phyloP scores from a whole-genome alignment of 2,113 vertebrate genomes.

The Oxyruncus cristatus region DNA sequence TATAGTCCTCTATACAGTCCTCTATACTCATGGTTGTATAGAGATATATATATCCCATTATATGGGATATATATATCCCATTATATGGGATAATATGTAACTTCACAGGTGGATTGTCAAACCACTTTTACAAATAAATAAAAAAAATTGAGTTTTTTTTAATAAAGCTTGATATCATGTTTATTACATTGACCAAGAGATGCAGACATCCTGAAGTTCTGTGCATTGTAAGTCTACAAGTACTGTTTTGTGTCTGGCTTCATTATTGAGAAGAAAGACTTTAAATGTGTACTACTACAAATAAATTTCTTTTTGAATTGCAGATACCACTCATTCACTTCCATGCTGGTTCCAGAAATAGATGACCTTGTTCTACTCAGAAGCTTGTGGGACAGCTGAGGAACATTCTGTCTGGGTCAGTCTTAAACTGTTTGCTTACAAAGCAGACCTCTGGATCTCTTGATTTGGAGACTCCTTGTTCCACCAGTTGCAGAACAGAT shows the following conservation, averaged over 20 bases:
- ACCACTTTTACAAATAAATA: not conserved
- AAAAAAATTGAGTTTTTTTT: not conserved
- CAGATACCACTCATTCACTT: not conserved
- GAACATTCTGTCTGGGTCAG: not conserved
- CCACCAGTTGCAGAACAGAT: not conserved
- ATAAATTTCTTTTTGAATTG: not conserved
- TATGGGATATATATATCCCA: too few species aligned
- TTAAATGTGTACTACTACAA: not conserved
- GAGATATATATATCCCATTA: too few species aligned
- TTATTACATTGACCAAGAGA: not conserved
- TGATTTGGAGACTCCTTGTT: not conserved
- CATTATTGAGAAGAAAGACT: not conserved
- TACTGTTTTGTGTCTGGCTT: not conserved
- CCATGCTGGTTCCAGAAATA: not conserved
- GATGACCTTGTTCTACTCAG: not conserved
- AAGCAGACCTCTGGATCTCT: not conserved
- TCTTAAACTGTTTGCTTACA: not conserved
- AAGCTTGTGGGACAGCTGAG: not conserved
- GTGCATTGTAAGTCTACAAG: not conserved
- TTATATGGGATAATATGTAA: not conserved
- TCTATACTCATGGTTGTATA: too few species aligned
- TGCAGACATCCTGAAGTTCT: not conserved
- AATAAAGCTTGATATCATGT: not conserved
- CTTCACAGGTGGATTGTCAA: not conserved
- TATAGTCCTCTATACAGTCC: accelerated